Percentiles rank a stretch among this genome's conserved stretches.
phyloP scores from a whole-genome alignment of 2,888 invertebrate genomes.

The Brenthis hecate region DNA sequence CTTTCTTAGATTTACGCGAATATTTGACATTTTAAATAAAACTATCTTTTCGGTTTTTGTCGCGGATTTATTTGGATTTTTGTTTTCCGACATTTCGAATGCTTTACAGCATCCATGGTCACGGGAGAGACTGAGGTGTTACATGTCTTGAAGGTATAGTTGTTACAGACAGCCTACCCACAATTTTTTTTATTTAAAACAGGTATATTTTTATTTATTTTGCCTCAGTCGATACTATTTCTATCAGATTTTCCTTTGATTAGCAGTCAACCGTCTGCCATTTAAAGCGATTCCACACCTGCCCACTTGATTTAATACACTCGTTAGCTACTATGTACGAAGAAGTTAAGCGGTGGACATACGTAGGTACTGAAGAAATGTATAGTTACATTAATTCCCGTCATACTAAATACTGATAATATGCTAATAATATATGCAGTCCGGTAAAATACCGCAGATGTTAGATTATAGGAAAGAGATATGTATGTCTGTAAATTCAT shows the following conservation, averaged over 20 bases:
- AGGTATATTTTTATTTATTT: neutral
- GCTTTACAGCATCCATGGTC: too few relatives aligned
- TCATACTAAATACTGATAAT: constrained; percentile 19
- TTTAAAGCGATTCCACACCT: constrained; percentile 41
- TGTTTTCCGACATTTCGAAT: too few relatives aligned
- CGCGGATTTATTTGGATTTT: too few relatives aligned
- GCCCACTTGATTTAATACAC: constrained; percentile 40
- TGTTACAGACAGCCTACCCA: too few relatives aligned
- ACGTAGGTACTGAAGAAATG: constrained; percentile 16
- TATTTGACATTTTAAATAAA: too few relatives aligned
- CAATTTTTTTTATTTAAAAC: too few relatives aligned
- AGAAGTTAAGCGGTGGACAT: constrained; percentile 20
- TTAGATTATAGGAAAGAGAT: too few relatives aligned
- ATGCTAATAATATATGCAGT: constrained; percentile 3
- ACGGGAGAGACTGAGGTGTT: too few relatives aligned
- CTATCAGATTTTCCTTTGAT: constrained; percentile 8
- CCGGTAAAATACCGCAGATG: neutral
- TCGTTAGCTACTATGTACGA: constrained; percentile 40
- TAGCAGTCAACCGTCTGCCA: constrained; percentile 31
- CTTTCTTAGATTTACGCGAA: too few relatives aligned
- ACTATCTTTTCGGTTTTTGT: too few relatives aligned
- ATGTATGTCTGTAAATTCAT: too few relatives aligned
- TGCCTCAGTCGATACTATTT: constrained; percentile 7
- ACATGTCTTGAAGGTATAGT: too few relatives aligned
- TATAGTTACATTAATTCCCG: constrained; percentile 14